These are phyloP conservation scores for Allacma fusca DNA, from an alignment of 2,888 invertebrate genomes.

Conservation along the genomic window DNA sequence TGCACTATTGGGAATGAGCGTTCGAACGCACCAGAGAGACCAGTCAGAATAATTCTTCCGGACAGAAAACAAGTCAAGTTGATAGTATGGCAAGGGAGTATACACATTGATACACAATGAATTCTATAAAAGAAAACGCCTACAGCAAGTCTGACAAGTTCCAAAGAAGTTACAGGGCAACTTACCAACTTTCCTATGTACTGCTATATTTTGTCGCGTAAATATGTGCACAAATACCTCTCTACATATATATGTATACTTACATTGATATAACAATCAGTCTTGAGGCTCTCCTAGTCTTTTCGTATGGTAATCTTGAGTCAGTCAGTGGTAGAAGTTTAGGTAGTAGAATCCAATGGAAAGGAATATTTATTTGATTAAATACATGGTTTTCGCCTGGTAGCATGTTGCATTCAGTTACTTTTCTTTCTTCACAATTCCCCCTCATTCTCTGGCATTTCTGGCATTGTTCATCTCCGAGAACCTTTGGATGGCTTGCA, in stretches of 20 bases:
- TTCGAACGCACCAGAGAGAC: not conserved
- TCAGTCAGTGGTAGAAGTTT: not conserved
- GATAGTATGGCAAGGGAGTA: constrained; percentile 5
- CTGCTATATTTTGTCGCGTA: not conserved
- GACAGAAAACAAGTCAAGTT: constrained; percentile 28
- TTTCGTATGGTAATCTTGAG: not conserved
- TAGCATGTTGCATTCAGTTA: not conserved
- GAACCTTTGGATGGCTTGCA: constrained; percentile 58
- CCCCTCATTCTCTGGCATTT: not conserved
- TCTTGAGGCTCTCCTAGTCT: constrained; percentile 48
- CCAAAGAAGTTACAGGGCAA: constrained; percentile 26
- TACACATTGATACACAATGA: constrained; percentile 4
- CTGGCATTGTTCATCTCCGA: constrained; percentile 47
- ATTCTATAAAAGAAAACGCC: constrained; percentile 19
- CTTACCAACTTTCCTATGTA: not conserved
- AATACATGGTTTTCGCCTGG: not conserved
- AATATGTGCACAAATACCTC: not conserved
- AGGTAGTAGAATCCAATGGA: not conserved
- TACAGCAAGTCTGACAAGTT: constrained; percentile 48
- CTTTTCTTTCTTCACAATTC: not conserved
- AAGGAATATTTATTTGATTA: not conserved
- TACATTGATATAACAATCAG: constrained; percentile 27
- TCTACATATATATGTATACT: not conserved
- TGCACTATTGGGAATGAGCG: too few relatives aligned
- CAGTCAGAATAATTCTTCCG: constrained; percentile 4